Percentiles rank a stretch among this genome's conserved stretches.
Conservation (phyloP, 1,140 invertebrate species). For the Bombus sylvicola region DNA sequence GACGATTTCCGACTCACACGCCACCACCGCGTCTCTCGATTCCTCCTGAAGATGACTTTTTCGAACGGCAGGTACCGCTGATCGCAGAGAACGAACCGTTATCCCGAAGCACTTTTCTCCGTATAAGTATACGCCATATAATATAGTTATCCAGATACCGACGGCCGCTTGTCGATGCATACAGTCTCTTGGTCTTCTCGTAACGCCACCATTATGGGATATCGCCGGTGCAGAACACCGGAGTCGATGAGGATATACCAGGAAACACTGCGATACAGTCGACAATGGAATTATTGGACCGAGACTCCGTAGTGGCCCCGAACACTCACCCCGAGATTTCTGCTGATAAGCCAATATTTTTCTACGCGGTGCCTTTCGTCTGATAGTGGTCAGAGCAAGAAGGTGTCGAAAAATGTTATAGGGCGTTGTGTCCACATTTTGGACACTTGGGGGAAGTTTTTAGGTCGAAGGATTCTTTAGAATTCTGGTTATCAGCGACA, state of each 20-base stretch:
- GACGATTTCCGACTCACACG: slow-evolving; percentile 59
- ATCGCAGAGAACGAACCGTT: slow-evolving; percentile 71
- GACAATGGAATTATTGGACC: slow-evolving; percentile 59
- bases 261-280: slow-evolving; percentile 53
- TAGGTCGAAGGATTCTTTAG: not conserved
- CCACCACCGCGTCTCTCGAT: slow-evolving; percentile 43
- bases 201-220: slow-evolving; percentile 61
- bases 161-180: slow-evolving; percentile 50
- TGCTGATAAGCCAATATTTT: slow-evolving; percentile 19
- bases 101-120: slow-evolving; percentile 73
- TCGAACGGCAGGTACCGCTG: slow-evolving; percentile 74
- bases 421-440: no score
- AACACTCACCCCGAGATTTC: slow-evolving; percentile 33
- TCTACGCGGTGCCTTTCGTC: not conserved
- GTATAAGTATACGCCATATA: slow-evolving; percentile 67
- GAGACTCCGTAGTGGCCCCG: not conserved
- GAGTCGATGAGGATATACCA: slow-evolving; percentile 53
- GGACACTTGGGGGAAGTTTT: not conserved
- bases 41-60: slow-evolving; percentile 67
- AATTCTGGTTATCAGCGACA: no score
- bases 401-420: not conserved
- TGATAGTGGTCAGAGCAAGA: not conserved
- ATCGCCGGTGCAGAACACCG: slow-evolving; percentile 64
- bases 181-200: slow-evolving; percentile 40
- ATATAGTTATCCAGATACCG: slow-evolving; percentile 75